These are phyloP conservation scores for Atherinosoma microstoma DNA, from an alignment of 2,797 vertebrate species.

Conservation along the genomic window DNA sequence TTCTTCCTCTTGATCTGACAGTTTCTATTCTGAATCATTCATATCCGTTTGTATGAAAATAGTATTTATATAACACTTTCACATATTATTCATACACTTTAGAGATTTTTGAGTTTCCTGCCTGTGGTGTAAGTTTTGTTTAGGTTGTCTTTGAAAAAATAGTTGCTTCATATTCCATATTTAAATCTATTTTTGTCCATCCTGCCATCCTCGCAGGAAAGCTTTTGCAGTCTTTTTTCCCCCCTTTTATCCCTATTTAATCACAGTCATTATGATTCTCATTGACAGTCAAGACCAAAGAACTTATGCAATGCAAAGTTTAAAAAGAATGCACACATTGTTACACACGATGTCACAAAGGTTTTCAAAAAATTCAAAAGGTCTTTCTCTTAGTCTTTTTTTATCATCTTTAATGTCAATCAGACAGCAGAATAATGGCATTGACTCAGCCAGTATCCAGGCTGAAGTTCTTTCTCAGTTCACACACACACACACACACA, in stretches of 20 bases:
- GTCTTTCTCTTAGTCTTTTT: constrained; percentile 3
- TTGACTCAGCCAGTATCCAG: constrained; percentile 23
- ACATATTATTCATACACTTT: not conserved
- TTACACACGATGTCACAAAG: constrained; percentile 3
- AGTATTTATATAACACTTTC: not conserved
- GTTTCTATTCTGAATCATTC: not conserved
- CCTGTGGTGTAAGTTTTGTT: not conserved
- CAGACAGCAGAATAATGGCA: constrained; percentile 34
- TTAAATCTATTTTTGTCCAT: not conserved
- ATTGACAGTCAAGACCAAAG: not conserved
- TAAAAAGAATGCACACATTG: constrained; percentile 1
- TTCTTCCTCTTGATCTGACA: not conserved
- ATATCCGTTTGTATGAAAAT: not conserved
- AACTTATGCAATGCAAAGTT: not conserved
- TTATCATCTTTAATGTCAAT: constrained; percentile 11
- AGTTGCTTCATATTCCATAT: not conserved
- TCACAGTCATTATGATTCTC: not conserved
- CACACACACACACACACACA: constrained; percentile 5
- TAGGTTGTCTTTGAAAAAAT: not conserved
- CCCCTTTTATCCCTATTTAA: not conserved
- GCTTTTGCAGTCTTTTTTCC: no score
- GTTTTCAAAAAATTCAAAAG: not conserved
- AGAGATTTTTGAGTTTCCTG: not conserved
- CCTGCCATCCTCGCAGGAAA: not conserved
- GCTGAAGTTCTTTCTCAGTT: constrained; percentile 12